Base-by-base conservation (phyloP, 2,113 vertebrate species). In the Stictonetta naevosa region DNA sequence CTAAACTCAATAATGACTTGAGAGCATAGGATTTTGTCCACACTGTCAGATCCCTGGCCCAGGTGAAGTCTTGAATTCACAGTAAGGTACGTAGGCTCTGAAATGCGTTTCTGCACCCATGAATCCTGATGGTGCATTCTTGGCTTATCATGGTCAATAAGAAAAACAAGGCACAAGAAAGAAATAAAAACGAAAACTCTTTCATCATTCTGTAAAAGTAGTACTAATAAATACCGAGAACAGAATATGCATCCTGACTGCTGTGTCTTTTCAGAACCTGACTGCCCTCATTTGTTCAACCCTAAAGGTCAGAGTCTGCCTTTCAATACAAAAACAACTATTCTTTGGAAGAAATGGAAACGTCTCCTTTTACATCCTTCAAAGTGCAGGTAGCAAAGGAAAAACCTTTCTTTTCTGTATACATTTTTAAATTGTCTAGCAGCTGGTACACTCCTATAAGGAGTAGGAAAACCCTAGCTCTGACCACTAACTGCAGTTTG, bases 21-120 rank as follows among this genome's bases (percentile, higher is more conserved):
- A 76, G 29, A 88, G 25, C 18, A 68, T 0, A 42, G 8, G 21
- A 72, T 63, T 90, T 87, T 50, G 64, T 3, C 55, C 42, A 68
- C 23, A 83, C n/a, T 33, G n/a, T n/a, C 23, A 92, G 40, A n/a
- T 33, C 10, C 16, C 22, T 67, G 55, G 58, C 10, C 21, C 63
- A 38, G 25, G 10, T 29, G 26, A 92, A 67, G 10, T 16, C 22
- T 34, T 67, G 52, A 55, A 50, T 4, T 3, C 18, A 36, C 6
- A 17, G 4, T 19, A 62, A 31, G 26, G 8, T 50, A 21, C 0
- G 13, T 5, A 33, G 22, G 34, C 2, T 60, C 14, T 68, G 23
- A 71, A 31, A 6, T 67, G 25, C 60, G 55, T 5, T 2, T 46
- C 64, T 59, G 28, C 17, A 74, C 18, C 28, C 40, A 25, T 1